Base-by-base conservation (phyloP, 1,140 invertebrate genomes). In the Drosophila novamexicana region DNA sequence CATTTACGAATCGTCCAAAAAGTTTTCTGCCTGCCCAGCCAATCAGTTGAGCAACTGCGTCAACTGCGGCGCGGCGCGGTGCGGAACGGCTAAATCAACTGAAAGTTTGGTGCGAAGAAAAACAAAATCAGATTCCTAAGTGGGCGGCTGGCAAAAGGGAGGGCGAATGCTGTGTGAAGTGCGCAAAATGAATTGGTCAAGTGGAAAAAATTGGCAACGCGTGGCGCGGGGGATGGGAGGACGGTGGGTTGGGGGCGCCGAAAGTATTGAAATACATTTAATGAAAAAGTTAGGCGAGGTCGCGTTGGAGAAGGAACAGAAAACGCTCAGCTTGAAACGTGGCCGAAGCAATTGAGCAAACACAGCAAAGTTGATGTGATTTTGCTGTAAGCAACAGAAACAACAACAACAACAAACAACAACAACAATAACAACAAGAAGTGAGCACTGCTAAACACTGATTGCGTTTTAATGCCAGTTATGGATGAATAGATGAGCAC, bases 211-310 rank as follows among this genome's bases (percentile, higher is more conserved):
- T 89, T 88, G 77, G 71, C 82, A 88, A 73, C 53, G 81, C 52
- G 42, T 52, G 49, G 57, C 67, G 34, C 49, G 22, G 18, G 29
- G 42, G 42, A 44, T 14, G 14, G 42, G 47, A 29, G 49, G 10
- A 14, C 18, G 8, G 5, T 42, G 39, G 45, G 14, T 49, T 54
- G 29, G 47, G 36, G n/a, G 63, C 49, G 69, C n/a, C 47, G 77
- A 88, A 89, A 89, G 83, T 88, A 88, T 88, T 89, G 84, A 88
- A 88, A 89, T 88, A 88, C 84, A 88, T 88, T 88, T 88, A 88
- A 88, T 88, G 84, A 88, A 89, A 88, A 88, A 88, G 84, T 88
- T 88, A 69, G 77, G 67, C 79, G 72, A 77, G 76, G 58, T 75
- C 74, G 67, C 79, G 69, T 59, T 71, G 79, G 69, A 78, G 47